Base-by-base conservation (phyloP, 2,888 invertebrate species). In the Phortica okadai region DNA sequence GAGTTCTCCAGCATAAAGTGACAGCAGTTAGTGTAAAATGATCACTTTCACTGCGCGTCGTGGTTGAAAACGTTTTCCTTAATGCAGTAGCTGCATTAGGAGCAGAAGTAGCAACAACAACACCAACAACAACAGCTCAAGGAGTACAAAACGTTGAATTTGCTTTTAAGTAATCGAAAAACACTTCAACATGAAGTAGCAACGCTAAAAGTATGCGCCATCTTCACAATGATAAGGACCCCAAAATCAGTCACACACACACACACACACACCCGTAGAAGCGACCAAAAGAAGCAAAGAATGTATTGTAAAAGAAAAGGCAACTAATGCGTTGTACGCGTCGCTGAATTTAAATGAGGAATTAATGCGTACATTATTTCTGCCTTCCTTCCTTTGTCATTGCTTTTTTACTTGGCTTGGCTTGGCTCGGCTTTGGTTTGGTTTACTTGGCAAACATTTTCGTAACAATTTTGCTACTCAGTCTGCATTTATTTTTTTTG, bases 331-430 rank as follows among this genome's bases (percentile, higher is more conserved):
- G 84, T 83, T 86, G 91, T 90, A 91, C 91, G 91, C 91, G 91
- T 88, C 90, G 89, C 89, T 91, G 91, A 91, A 91, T 91, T 91
- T 91, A 91, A 91, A 91, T 91, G 90, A 90, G 90, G 91, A 91
- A 91, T 91, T 91, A 91, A 91, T 91, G 90, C 88, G 86, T 87
- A 88, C 88, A 89, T 89, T 89, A 87, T 88, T 86, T 87, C 82
- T 69, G 66, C 66, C 67, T 76, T 69, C 50, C 16, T 66, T n/a
- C 54, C 74, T 41, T n/a, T 74, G 21, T 41, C 10, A 45, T 54
- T 64, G 42, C 59, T 6, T 6, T 16, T 59, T 54, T 54, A 8
- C 25, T 74, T 50, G 69, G 69, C 77, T 77, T 81, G 74, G 77
- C 81, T 77, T 78, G 8, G 8, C 16, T 56, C 14, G 10, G 14